Evolutionary conservation across 2,888 invertebrate genomes (phyloP).

Genomic region (Altica lythri): DNA sequence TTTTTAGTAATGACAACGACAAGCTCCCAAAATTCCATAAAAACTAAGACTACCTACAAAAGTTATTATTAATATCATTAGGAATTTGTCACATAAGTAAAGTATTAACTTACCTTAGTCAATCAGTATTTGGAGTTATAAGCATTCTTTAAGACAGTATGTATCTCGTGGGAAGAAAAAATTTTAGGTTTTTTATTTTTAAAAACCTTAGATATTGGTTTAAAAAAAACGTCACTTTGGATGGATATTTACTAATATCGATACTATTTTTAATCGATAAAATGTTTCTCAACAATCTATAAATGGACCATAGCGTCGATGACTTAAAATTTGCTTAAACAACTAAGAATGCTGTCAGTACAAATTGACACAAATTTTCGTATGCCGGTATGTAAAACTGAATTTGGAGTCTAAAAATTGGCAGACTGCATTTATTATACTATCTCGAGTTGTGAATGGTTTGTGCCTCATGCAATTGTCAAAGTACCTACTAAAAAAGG

Average conservation of each 20-base stretch:
- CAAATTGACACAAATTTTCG: too few species aligned
- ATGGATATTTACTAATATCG: background rate
- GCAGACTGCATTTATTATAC: too few species aligned
- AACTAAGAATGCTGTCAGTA: too few species aligned
- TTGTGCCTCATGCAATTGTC: too few species aligned
- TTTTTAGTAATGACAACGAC: background rate
- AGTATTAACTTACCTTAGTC: constrained; percentile 1
- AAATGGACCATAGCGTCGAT: too few species aligned
- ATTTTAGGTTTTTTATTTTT: background rate
- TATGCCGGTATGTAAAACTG: too few species aligned
- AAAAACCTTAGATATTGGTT: background rate
- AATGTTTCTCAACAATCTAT: background rate
- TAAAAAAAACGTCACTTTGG: background rate
- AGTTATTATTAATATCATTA: background rate
- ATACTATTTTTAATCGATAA: background rate
- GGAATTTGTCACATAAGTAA: background rate
- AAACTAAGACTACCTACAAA: constrained; percentile 1
- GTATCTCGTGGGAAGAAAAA: too few species aligned
- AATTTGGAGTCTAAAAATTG: too few species aligned
- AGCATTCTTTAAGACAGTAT: too few species aligned
- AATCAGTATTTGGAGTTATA: background rate
- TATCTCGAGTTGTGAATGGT: too few species aligned
- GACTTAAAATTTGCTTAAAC: too few species aligned
- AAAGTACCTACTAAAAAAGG: too few species aligned
- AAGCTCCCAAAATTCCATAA: background rate